Conservation (phyloP, 1,140 invertebrate species). For the Drosophila orena region DNA sequence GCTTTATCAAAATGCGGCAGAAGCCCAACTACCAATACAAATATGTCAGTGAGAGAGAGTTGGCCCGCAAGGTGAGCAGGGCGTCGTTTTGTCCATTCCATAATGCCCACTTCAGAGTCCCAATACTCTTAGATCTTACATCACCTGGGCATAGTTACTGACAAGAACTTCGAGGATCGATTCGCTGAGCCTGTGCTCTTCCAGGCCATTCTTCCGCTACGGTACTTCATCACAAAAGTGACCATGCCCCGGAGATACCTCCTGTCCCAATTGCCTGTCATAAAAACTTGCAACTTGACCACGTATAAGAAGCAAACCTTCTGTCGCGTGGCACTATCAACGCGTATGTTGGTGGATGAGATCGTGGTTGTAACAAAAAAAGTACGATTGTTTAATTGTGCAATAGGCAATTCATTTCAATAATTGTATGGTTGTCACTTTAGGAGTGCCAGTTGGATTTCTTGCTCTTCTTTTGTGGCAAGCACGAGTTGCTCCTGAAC, state of each 20-base stretch:
- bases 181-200: conserved; percentile 50
- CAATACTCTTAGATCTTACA: conserved; percentile 48
- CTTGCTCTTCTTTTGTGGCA: conserved; percentile 65
- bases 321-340: conserved; percentile 52
- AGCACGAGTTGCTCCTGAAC: conserved; percentile 67
- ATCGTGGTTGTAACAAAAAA: conserved; percentile 65
- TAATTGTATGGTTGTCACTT: background rate
- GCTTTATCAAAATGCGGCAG: conserved; percentile 26
- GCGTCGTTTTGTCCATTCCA: background rate
- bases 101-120: background rate
- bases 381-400: conserved; percentile 25
- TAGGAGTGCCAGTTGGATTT: conserved; percentile 54
- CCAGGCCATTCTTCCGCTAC: conserved; percentile 53
- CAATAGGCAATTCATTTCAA: too few species aligned
- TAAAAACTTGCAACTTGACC: conserved; percentile 11
- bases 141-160: conserved; percentile 16
- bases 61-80: conserved; percentile 50
- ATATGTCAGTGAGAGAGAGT: conserved; percentile 39
- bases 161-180: conserved; percentile 30
- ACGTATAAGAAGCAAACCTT: conserved; percentile 65
- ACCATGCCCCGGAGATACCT: conserved; percentile 65
- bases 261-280: conserved; percentile 11
- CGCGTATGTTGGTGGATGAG: conserved; percentile 62
- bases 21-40: conserved; percentile 64
- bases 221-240: conserved; percentile 61